Percentiles rank a stretch among this genome's conserved stretches.
These are phyloP conservation scores for Minunthozetes semirufus DNA, from an alignment of 2,888 invertebrate species.

Conservation along the genomic window DNA sequence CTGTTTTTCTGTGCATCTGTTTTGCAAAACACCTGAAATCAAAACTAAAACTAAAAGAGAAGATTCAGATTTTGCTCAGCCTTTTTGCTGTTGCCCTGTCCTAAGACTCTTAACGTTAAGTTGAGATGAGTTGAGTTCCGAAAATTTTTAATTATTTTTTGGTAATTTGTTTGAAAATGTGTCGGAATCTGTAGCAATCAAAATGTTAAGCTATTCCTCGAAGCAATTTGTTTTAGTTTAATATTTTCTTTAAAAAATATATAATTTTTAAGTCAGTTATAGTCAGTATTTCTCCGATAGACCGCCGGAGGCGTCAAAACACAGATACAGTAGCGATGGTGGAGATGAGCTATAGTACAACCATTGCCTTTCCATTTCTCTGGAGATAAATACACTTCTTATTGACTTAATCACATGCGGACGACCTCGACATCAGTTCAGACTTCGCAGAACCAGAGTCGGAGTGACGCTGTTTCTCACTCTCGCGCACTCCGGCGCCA, in stretches of 20 bases:
- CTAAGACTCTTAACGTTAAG: background rate
- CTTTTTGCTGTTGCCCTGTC: background rate
- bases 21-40: background rate
- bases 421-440: slow-evolving; percentile 10
- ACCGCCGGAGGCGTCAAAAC: slow-evolving; percentile 7
- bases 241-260: background rate
- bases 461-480: background rate
- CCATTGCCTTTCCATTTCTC: too few relatives aligned
- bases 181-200: background rate
- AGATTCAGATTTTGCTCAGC: too few relatives aligned
- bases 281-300: background rate
- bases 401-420: background rate
- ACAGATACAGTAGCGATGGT: background rate
- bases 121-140: background rate
- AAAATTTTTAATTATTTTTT: background rate
- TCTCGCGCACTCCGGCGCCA: background rate
- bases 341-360: background rate
- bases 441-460: background rate
- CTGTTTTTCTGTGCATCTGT: background rate
- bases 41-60: too few relatives aligned
- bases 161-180: background rate
- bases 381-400: background rate
- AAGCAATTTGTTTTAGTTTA: slow-evolving; percentile 4
- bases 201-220: slow-evolving; percentile 5
- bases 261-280: background rate